Conservation (phyloP, 1,140 invertebrate genomes). For the Drosophila erecta region DNA sequence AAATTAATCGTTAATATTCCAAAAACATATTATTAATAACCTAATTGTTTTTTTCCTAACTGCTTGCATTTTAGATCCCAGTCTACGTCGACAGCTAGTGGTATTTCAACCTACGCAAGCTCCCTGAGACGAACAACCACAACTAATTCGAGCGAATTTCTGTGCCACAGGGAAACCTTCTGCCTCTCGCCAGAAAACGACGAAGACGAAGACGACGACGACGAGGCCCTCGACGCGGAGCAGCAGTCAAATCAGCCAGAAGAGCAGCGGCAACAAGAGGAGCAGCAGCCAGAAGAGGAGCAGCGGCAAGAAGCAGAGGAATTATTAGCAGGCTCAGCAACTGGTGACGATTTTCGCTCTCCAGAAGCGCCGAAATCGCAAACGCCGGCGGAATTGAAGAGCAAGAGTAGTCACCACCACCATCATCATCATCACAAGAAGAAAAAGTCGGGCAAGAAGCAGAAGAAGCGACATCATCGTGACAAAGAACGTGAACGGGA, state of each 20-base stretch:
- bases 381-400: slow-evolving; percentile 63
- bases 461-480: slow-evolving; percentile 72
- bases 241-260: slow-evolving; percentile 20
- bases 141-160: slow-evolving; percentile 84
- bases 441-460: slow-evolving; percentile 81
- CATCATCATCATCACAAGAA: slow-evolving; percentile 75
- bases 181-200: slow-evolving; percentile 80
- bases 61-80: slow-evolving; percentile 72
- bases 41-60: background rate
- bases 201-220: slow-evolving; percentile 62
- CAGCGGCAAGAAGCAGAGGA: slow-evolving; percentile 30
- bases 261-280: slow-evolving; percentile 2
- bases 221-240: slow-evolving; percentile 39
- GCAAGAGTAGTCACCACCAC: slow-evolving; percentile 56
- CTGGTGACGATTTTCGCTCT: slow-evolving; percentile 52
- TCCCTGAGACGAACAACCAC: slow-evolving; percentile 81
- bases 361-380: slow-evolving; percentile 59
- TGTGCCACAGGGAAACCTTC: slow-evolving; percentile 84
- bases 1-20: no score
- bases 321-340: slow-evolving; percentile 37
- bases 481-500: slow-evolving; percentile 50
- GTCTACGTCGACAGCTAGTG: slow-evolving; percentile 84
- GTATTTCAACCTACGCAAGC: slow-evolving; percentile 84
- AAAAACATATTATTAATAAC: background rate
- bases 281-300: slow-evolving; percentile 8